phyloP scores from a whole-genome alignment of 2,797 vertebrate genomes.

The Phylloscopus collybita region DNA sequence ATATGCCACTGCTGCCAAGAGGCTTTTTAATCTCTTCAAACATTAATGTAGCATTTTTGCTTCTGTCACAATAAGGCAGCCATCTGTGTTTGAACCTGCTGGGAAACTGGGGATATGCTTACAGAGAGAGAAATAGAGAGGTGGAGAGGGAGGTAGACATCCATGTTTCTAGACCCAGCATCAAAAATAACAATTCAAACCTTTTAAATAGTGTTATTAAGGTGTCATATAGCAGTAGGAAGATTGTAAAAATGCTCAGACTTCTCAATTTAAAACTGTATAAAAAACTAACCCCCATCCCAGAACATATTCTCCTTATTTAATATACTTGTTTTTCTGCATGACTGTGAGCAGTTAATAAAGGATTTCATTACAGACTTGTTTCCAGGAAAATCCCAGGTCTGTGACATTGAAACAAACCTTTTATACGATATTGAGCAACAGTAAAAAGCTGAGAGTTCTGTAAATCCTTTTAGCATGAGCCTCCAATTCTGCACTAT shows the following conservation, averaged over 20 bases:
- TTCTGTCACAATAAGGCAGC: slow-evolving; percentile 83
- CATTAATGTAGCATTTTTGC: slow-evolving; percentile 84
- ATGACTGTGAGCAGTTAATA: not conserved
- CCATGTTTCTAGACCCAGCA: slow-evolving; percentile 42
- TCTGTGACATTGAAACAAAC: not conserved
- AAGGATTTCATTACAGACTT: slow-evolving; percentile 12
- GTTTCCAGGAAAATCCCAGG: slow-evolving; percentile 9
- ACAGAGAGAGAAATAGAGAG: slow-evolving; percentile 59
- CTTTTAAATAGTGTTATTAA: slow-evolving; percentile 58
- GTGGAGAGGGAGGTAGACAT: slow-evolving; percentile 47
- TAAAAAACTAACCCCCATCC: not conserved
- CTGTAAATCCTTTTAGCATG: not conserved
- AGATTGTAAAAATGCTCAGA: slow-evolving; percentile 15
- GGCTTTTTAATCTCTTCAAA: slow-evolving; percentile 83
- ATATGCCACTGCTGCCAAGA: slow-evolving; percentile 84
- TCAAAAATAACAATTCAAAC: slow-evolving; percentile 68
- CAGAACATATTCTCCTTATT: not conserved
- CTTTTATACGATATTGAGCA: not conserved
- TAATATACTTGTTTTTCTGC: not conserved
- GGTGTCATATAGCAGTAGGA: not conserved
- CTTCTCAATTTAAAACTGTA: slow-evolving; percentile 36
- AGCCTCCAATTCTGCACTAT: not conserved
- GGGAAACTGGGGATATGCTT: slow-evolving; percentile 75
- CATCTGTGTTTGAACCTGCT: slow-evolving; percentile 83
- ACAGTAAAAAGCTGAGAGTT: not conserved